A percentile compares a stretch with the other conserved stretches of the same genome.
Conservation (phyloP, 2,113 vertebrate genomes). For the Miniopterus natalensis region DNA sequence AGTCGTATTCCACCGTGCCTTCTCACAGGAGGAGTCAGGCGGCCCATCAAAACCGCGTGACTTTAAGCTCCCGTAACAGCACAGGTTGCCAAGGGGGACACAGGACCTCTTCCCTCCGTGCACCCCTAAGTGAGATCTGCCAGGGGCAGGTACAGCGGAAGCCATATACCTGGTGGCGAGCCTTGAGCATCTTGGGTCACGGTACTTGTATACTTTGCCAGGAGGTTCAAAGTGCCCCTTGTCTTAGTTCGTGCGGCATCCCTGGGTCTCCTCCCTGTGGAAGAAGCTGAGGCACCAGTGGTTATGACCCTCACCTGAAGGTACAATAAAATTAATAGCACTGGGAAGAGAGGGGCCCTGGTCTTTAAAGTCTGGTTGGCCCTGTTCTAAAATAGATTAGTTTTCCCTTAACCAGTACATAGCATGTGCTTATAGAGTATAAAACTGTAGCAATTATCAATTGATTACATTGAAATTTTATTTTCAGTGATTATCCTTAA, state of each 20-base stretch:
- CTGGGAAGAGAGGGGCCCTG: not conserved
- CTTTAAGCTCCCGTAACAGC: not conserved
- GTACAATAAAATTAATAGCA: not conserved
- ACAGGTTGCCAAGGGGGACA: not conserved
- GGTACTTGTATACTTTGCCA: not conserved
- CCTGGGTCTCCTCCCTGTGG: not conserved
- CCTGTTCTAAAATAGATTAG: not conserved
- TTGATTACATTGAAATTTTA: not conserved
- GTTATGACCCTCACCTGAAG: not conserved
- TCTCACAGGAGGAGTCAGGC: not conserved
- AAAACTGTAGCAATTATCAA: not conserved
- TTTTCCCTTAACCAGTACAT: not conserved
- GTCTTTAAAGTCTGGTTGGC: not conserved
- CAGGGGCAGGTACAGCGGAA: not conserved
- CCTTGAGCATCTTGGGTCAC: too few species aligned
- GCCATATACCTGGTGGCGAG: not conserved
- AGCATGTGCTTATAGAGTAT: fast-evolving
- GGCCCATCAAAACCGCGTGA: not conserved
- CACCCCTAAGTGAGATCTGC: not conserved
- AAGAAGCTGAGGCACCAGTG: not conserved
- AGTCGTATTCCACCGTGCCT: not conserved
- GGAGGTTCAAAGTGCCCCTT: not conserved
- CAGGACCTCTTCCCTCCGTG: not conserved
- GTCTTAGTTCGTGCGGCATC: too few species aligned
- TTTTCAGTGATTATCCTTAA: constrained; percentile 20